Evolutionary conservation across 2,113 vertebrate species (phyloP).

Genomic region (Lucifuga dentata): DNA sequence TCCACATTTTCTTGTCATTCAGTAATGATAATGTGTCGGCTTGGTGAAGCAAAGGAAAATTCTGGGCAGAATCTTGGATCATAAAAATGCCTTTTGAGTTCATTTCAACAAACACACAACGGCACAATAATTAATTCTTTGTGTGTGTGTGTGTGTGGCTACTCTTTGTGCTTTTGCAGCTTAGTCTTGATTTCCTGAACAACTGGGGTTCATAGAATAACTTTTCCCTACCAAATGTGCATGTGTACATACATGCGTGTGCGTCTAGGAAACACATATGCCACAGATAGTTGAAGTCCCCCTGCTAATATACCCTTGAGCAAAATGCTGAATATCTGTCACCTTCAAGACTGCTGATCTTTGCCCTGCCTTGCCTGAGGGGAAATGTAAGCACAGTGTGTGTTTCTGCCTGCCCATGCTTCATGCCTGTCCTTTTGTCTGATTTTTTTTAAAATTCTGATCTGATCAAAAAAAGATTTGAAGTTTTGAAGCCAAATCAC

Average conservation of each 20-base stretch:
- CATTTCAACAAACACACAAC: slow-evolving; percentile 5
- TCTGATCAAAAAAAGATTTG: slow-evolving; percentile 2
- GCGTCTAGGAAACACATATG: slow-evolving; percentile 7
- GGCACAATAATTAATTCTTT: neutral
- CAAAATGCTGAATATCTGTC: too few relatives aligned
- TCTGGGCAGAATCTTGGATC: slow-evolving; percentile 2
- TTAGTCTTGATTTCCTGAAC: too few relatives aligned
- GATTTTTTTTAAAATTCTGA: neutral
- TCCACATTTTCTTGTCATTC: neutral
- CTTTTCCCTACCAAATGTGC: too few relatives aligned
- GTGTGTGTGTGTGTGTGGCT: slow-evolving; percentile 17
- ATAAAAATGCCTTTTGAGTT: slow-evolving; percentile 12
- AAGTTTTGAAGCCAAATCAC: neutral
- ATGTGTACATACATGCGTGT: too few relatives aligned
- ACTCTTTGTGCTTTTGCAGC: too few relatives aligned
- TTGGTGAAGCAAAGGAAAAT: neutral
- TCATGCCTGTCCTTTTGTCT: neutral
- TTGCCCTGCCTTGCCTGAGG: too few relatives aligned
- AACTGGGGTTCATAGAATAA: too few relatives aligned
- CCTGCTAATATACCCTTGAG: too few relatives aligned
- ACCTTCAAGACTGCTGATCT: too few relatives aligned
- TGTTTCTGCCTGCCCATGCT: slow-evolving; percentile 1
- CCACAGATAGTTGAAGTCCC: slow-evolving; percentile 44
- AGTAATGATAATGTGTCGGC: neutral
- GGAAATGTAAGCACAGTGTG: neutral